phyloP scores from a whole-genome alignment of 2,888 invertebrate species.

The Arge pagana region DNA sequence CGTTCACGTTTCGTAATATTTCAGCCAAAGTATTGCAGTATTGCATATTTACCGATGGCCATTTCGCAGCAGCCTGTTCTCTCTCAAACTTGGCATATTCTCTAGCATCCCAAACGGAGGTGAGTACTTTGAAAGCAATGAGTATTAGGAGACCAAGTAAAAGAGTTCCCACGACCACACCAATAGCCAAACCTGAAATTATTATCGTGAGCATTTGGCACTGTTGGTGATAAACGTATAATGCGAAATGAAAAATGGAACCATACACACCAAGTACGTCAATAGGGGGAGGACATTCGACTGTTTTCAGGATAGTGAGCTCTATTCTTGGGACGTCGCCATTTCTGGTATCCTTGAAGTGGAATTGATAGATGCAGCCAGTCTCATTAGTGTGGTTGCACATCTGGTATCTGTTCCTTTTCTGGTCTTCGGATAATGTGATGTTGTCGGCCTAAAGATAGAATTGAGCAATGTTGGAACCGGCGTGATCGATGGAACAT shows the following conservation, averaged over 20 bases:
- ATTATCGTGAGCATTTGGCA: not conserved
- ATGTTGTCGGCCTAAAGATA: too few species aligned
- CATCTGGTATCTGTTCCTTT: too few species aligned
- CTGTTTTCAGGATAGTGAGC: constrained; percentile 58
- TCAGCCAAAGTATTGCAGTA: not conserved
- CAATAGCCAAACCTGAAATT: constrained; percentile 69
- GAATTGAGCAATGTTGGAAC: too few species aligned
- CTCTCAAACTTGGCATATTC: constrained; percentile 78
- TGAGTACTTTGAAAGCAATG: constrained; percentile 76
- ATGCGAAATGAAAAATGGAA: not conserved
- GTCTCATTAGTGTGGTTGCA: too few species aligned
- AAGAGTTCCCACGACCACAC: constrained; percentile 73
- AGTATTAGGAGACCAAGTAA: constrained; percentile 73
- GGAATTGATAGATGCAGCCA: constrained; percentile 59
- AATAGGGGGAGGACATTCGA: constrained; percentile 56
- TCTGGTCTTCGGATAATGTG: too few species aligned
- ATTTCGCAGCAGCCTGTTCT: constrained; percentile 69
- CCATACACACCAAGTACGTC: constrained; percentile 55
- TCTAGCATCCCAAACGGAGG: constrained; percentile 72
- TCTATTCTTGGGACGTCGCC: too few species aligned
- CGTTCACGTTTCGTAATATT: not conserved
- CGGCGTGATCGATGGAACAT: too few species aligned
- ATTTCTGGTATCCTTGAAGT: constrained; percentile 51
- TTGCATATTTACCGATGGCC: constrained; percentile 70
- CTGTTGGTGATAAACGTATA: not conserved